These are phyloP conservation scores for Augochlora pura DNA, from an alignment of 1,140 invertebrate genomes.

Conservation along the genomic window DNA sequence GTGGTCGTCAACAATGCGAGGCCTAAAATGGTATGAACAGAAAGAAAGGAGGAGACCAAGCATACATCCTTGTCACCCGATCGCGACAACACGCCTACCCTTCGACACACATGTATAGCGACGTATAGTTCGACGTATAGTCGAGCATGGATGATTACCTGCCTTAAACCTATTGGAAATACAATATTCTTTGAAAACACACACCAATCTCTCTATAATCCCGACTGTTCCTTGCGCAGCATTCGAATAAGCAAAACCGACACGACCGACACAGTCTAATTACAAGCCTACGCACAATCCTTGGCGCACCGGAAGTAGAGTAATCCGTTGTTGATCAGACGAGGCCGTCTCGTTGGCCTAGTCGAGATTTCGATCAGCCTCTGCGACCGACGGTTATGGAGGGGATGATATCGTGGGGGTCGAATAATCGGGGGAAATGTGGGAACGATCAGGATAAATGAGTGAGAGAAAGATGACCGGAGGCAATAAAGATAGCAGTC, in stretches of 20 bases:
- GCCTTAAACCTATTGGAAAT: conserved; percentile 55
- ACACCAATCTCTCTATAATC: conserved; percentile 59
- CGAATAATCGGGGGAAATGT: background rate
- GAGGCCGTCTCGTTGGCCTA: no score
- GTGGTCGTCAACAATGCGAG: background rate
- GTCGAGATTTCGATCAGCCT: no score
- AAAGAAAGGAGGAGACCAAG: conserved; percentile 1
- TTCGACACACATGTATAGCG: conserved; percentile 44
- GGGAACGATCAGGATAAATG: conserved; percentile 46
- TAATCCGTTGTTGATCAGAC: background rate
- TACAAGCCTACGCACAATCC: background rate
- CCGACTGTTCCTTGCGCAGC: conserved; percentile 31
- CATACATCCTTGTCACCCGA: background rate
- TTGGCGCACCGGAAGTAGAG: background rate
- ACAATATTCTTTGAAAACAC: conserved; percentile 61
- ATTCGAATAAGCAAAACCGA: background rate
- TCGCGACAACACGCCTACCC: conserved; percentile 16
- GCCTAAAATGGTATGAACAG: background rate
- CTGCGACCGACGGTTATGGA: background rate
- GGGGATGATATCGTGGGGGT: background rate
- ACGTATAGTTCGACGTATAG: conserved; percentile 44
- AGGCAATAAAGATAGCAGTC: conserved; percentile 41
- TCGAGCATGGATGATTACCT: conserved; percentile 37
- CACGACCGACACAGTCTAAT: background rate
- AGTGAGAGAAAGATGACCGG: background rate